phyloP scores from a whole-genome alignment of 2,113 vertebrate species.

The Myiagra hebetior region DNA sequence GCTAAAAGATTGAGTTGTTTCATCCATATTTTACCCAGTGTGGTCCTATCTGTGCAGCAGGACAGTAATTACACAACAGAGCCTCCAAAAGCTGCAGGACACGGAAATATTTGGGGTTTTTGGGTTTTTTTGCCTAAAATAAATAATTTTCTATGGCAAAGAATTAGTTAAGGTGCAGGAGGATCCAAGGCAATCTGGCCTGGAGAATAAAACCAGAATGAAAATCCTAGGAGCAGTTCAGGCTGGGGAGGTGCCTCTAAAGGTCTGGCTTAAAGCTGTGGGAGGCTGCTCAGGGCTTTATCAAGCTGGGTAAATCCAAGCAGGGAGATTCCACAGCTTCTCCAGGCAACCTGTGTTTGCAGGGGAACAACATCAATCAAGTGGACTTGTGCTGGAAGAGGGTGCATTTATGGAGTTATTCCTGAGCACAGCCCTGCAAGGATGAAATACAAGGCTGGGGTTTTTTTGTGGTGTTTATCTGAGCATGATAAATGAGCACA shows the following conservation, averaged over 20 bases:
- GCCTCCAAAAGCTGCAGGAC: background rate
- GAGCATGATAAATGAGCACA: background rate
- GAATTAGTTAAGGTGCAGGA: background rate
- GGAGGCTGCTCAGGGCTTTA: background rate
- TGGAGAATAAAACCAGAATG: background rate
- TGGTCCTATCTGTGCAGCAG: background rate
- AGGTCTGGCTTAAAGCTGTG: background rate
- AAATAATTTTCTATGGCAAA: background rate
- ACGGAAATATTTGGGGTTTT: background rate
- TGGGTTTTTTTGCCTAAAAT: background rate
- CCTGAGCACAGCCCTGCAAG: background rate
- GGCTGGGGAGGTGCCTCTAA: background rate
- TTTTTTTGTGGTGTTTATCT: background rate
- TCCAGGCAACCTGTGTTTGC: background rate
- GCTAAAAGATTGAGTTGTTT: background rate
- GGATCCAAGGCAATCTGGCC: background rate
- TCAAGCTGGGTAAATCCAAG: background rate
- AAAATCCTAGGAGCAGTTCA: background rate
- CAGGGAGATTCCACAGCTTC: background rate
- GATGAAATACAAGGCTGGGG: background rate
- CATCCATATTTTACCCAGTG: background rate
- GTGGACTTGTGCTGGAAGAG: background rate
- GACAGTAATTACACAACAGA: background rate
- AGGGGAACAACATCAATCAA: background rate
- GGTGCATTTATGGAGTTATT: background rate